Evolutionary conservation across 2,113 vertebrate genomes (phyloP).

Genomic region (Aptenodytes patagonicus): DNA sequence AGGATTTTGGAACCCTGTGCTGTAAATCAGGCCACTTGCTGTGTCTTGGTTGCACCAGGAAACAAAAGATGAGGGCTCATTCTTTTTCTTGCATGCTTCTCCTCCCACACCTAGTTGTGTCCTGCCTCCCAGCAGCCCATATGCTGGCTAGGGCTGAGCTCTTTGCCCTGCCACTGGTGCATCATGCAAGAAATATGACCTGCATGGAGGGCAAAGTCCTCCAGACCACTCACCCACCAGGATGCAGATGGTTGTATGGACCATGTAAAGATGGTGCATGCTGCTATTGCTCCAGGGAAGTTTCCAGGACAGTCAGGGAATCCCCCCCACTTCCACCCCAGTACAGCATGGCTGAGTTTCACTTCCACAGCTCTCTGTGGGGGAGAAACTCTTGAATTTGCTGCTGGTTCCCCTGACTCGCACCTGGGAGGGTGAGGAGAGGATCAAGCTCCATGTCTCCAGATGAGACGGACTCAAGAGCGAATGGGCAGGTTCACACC

Average conservation of each 20-base stretch:
- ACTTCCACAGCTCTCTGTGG: neutral
- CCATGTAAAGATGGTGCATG: neutral
- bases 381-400: neutral
- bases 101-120: neutral
- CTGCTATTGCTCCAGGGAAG: neutral
- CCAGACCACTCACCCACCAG: neutral
- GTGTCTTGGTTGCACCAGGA: neutral
- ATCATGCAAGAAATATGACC: neutral
- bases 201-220: neutral
- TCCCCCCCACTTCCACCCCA: fast-evolving
- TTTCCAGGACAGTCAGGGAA: neutral
- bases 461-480: neutral
- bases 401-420: neutral
- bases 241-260: neutral
- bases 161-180: neutral
- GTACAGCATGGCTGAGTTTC: neutral
- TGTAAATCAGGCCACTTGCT: neutral
- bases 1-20: neutral
- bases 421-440: neutral
- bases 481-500: neutral
- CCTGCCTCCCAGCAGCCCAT: neutral
- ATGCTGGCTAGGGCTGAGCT: neutral
- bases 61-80: neutral
- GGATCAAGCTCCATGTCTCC: neutral
- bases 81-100: neutral